Evolutionary conservation across 2,888 invertebrate species (phyloP), one percentile per base, ranked within the genome.

Genomic region (Machimus atricapillus): DNA sequence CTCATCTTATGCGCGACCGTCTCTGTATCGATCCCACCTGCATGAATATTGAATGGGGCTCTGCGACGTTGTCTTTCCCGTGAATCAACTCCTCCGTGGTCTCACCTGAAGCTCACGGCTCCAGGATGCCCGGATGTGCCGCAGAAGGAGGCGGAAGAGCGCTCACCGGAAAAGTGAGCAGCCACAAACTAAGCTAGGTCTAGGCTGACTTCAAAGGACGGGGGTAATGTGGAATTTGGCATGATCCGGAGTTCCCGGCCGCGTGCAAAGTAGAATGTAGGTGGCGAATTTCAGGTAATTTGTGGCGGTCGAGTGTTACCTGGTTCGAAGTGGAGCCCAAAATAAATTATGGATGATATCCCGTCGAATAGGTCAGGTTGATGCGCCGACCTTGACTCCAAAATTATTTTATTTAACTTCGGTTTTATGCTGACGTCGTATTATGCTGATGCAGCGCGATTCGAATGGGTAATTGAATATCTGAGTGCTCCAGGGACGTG

Each of bases 341-440:
- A 23, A 46, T 79, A 79, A 79, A 79, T 79, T 79, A 19, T 79
- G 23, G 40, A 43, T 79, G 40, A 79, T 27, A 46, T 4, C 27
- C 46, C 27, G 23, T 12, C 46, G 27, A 40, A 40, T 16, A 79
- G 79, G 79, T 79, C 46, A 79, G 79, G 40, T 79, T 79, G 40
- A 46, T 79, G 46, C 40, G 43, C n/a, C 43, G 79, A 79, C 79
- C 79, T 79, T 79, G 79, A 79, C 79, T 79, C 46, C n/a, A 23
- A 40, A 79, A 46, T 79, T 23, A 79, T 79, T 79, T 46, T 79
- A 79, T 79, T 79, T 79, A 76, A 76, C 76, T 37, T 76, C 76
- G 76, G 37, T 76, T 74, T 34, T 27, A 27, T 76, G 76, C 76
- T 31, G 19, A n/a, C 16, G 76, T 34, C 37, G 37, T 76, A 37